Percentiles rank a stretch among this genome's conserved stretches.
Conservation (phyloP, 2,797 vertebrate genomes). For the Pangasius macronema region DNA sequence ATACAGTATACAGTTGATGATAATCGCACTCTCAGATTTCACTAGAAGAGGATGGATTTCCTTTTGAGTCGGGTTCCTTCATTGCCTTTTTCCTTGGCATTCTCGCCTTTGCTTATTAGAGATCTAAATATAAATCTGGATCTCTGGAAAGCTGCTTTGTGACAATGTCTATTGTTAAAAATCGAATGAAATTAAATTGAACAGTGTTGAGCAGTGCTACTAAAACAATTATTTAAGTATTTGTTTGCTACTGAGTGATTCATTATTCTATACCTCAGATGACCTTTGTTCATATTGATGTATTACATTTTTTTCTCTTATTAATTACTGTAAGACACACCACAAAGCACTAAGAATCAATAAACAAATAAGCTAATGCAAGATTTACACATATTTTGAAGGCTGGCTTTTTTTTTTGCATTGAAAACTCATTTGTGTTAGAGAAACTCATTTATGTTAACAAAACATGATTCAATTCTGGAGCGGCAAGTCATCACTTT, state of each 20-base stretch:
- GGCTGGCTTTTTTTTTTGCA: neutral
- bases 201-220: neutral
- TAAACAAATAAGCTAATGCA: slow-evolving; percentile 3
- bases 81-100: neutral
- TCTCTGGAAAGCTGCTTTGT: neutral
- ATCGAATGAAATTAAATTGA: neutral
- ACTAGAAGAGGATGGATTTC: neutral
- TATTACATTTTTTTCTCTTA: neutral
- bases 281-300: slow-evolving; percentile 2
- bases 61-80: neutral
- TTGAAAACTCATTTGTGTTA: neutral
- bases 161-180: neutral
- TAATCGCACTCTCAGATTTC: neutral
- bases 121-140: neutral
- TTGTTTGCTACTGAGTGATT: neutral
- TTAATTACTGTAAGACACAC: slow-evolving; percentile 7
- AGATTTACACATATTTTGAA: slow-evolving; percentile 4
- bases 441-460: slow-evolving; percentile 6
- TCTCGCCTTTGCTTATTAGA: neutral
- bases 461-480: neutral
- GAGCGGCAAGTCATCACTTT: slow-evolving; percentile 8
- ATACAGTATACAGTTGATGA: neutral
- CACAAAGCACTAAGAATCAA: neutral
- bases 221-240: neutral
- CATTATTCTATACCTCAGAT: neutral